Evolutionary conservation across 1,140 invertebrate species (phyloP).

Genomic region (Ylistrum balloti): DNA sequence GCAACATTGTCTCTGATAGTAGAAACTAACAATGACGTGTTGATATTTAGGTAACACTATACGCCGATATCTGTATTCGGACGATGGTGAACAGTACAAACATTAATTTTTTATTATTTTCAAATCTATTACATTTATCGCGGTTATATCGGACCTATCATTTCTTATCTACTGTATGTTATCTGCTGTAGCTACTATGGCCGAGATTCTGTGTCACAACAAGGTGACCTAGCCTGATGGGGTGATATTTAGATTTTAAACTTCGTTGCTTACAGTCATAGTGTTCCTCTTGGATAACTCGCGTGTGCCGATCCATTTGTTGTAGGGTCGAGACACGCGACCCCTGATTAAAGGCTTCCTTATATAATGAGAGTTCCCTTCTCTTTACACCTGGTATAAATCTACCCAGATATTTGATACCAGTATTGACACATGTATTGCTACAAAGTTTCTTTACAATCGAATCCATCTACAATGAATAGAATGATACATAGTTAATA

Average conservation of each 20-base stretch:
- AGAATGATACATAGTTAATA: constrained; percentile 14
- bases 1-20: not conserved
- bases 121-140: not conserved
- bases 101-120: constrained; percentile 14
- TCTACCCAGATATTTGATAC: not conserved
- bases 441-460: not conserved
- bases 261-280: not conserved
- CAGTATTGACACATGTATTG: not conserved
- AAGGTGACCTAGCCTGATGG: not conserved
- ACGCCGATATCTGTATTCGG: not conserved
- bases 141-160: not conserved
- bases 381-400: not conserved
- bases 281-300: not conserved
- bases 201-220: not conserved
- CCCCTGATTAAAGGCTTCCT: constrained; percentile 11
- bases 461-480: not conserved
- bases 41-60: not conserved
- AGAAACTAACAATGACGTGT: not conserved
- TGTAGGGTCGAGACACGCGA: not conserved
- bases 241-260: not conserved
- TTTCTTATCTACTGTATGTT: not conserved
- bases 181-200: not conserved
- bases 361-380: not conserved
- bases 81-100: not conserved
- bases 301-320: constrained; percentile 17